Evolutionary conservation across 2,888 invertebrate genomes (phyloP).

Genomic region (Blastobasis lacticolella): DNA sequence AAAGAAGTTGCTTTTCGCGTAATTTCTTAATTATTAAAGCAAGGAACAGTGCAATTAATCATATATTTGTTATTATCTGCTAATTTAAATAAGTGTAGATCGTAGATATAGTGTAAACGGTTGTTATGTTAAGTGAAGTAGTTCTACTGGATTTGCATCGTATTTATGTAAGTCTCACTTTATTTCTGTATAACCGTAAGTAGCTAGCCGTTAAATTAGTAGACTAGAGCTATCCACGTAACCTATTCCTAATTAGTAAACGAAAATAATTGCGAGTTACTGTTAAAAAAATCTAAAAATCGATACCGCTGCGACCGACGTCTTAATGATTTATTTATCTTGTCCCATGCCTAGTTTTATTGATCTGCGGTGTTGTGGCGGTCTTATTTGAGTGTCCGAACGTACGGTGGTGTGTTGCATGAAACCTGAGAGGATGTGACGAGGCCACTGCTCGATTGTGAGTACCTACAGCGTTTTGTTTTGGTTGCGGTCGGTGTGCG

Average conservation of each 20-base stretch:
- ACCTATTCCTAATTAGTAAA: too few relatives aligned
- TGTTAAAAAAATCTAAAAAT: constrained; percentile 8
- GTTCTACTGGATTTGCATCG: background rate
- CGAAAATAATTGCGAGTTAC: too few relatives aligned
- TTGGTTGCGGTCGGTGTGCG: background rate
- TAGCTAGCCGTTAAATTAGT: too few relatives aligned
- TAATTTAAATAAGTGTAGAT: background rate
- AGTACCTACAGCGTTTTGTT: background rate
- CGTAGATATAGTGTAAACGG: constrained; percentile 5
- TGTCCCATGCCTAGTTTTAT: constrained; percentile 18
- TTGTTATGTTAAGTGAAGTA: constrained; percentile 3
- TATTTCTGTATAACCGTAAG: constrained; percentile 14
- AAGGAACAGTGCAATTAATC: background rate
- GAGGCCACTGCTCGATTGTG: background rate
- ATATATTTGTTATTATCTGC: background rate
- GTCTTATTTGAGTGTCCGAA: constrained; percentile 7
- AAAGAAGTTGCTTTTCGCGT: constrained; percentile 3
- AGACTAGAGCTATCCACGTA: too few relatives aligned
- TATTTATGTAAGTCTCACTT: constrained; percentile 13
- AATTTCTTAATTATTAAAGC: constrained; percentile 7
- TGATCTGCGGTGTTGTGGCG: constrained; percentile 14
- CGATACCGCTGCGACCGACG: constrained; percentile 14
- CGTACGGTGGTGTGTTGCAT: constrained; percentile 14
- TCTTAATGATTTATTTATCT: constrained; percentile 26
- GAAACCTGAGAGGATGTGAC: constrained; percentile 18